Percentiles rank a stretch among this genome's conserved stretches.
Conservation (phyloP, 2,113 vertebrate genomes). For the Caranx melampygus region DNA sequence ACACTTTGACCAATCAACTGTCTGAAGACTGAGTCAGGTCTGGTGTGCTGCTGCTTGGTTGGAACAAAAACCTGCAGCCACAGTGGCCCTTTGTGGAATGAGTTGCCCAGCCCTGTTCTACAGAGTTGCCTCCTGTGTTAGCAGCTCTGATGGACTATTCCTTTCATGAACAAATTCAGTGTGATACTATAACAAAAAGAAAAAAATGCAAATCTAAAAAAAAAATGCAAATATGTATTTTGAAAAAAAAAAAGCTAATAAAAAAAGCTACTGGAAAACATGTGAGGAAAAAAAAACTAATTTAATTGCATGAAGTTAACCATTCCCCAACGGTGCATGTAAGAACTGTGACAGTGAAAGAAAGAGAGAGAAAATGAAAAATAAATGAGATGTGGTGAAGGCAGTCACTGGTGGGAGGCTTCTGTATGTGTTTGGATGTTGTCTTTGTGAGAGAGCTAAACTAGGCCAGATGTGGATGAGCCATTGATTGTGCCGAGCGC, state of each 20-base stretch:
- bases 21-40: no score
- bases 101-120: no score
- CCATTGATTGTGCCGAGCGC: conserved; percentile 56
- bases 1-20: no score
- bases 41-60: no score
- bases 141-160: background rate
- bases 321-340: conserved; percentile 20
- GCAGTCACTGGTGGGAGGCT: conserved; percentile 26
- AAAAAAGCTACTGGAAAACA: background rate
- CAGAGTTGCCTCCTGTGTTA: background rate
- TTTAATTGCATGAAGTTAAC: conserved; percentile 24
- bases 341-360: conserved; percentile 11
- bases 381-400: conserved; percentile 54
- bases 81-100: no score
- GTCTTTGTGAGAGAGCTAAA: conserved; percentile 41
- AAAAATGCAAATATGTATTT: background rate
- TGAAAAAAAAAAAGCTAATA: background rate
- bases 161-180: no score
- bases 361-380: conserved; percentile 53
- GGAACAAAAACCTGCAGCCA: no score
- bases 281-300: background rate
- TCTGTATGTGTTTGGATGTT: conserved; percentile 42
- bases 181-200: no score
- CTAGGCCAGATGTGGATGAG: conserved; percentile 63
- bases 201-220: background rate